phyloP scores from a whole-genome alignment of 1,140 invertebrate genomes.

The Sweltsa coloradensis region DNA sequence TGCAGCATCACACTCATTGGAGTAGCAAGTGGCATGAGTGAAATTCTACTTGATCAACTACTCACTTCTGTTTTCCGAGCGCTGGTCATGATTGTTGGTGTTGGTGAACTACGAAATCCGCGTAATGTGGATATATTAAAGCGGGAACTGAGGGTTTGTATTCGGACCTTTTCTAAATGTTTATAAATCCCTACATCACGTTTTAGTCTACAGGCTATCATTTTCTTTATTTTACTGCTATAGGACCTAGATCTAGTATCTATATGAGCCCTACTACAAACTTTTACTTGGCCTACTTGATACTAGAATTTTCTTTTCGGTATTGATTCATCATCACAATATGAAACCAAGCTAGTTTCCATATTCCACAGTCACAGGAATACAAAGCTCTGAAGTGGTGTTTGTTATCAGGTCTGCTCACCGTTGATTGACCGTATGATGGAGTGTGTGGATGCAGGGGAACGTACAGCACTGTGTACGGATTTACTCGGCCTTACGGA shows the following conservation, averaged over 20 bases:
- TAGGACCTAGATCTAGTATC: neutral
- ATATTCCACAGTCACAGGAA: too few species aligned
- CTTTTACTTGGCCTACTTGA: too few species aligned
- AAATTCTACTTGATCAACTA: constrained; percentile 45
- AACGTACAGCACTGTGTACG: constrained; percentile 38
- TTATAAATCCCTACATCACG: neutral
- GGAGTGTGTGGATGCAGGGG: constrained; percentile 52
- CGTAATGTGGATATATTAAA: constrained; percentile 69
- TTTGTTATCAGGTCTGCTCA: constrained; percentile 43
- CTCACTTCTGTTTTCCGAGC: constrained; percentile 58
- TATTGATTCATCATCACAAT: too few species aligned
- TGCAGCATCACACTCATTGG: constrained; percentile 49
- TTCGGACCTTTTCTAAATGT: too few species aligned
- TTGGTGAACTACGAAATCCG: constrained; percentile 58
- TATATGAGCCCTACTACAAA: too few species aligned
- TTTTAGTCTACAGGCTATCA: neutral
- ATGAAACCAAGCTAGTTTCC: too few species aligned
- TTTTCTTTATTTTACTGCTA: constrained; percentile 7
- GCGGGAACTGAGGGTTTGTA: constrained; percentile 53
- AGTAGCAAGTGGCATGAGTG: constrained; percentile 47
- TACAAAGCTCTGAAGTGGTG: too few species aligned
- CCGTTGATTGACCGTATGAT: constrained; percentile 59
- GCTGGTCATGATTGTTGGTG: constrained; percentile 62
- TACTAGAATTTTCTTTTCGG: too few species aligned
- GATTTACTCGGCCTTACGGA: constrained; percentile 49